Evolutionary conservation across 1,140 invertebrate genomes (phyloP).

Genomic region (Drosophila sechellia): DNA sequence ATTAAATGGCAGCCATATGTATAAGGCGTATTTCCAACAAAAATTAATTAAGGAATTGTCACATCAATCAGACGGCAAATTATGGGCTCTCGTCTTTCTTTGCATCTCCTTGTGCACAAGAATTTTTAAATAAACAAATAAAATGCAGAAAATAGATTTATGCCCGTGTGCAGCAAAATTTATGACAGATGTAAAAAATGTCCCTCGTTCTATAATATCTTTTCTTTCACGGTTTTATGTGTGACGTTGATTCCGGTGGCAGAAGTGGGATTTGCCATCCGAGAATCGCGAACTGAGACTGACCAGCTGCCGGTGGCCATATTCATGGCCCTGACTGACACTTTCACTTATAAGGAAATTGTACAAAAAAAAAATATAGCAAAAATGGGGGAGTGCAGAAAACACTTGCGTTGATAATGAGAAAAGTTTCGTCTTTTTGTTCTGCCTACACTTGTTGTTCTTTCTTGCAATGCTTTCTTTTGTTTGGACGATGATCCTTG

Average conservation of each 20-base stretch:
- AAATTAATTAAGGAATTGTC: slow-evolving; percentile 81
- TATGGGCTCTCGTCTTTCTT: slow-evolving; percentile 42
- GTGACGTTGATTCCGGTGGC: slow-evolving; percentile 33
- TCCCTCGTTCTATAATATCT: slow-evolving; percentile 43
- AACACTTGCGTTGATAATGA: slow-evolving; percentile 75
- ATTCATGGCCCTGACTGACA: slow-evolving; percentile 58
- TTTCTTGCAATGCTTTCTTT: slow-evolving; percentile 53
- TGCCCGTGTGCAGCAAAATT: slow-evolving; percentile 61
- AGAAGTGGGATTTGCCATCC: slow-evolving; percentile 7
- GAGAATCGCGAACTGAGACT: slow-evolving; percentile 15
- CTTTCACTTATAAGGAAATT: slow-evolving; percentile 19
- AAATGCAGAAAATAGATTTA: slow-evolving; percentile 81
- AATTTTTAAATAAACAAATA: slow-evolving; percentile 80
- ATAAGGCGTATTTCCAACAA: slow-evolving; percentile 36
- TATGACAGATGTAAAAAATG: slow-evolving; percentile 79
- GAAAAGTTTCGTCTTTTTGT: slow-evolving; percentile 56
- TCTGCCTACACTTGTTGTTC: slow-evolving; percentile 23
- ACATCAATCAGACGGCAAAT: slow-evolving; percentile 77
- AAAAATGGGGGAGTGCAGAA: slow-evolving; percentile 22
- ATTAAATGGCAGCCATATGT: slow-evolving; percentile 57
- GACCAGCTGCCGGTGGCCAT: slow-evolving; percentile 47
- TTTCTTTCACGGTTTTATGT: slow-evolving; percentile 16
- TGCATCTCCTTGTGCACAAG: slow-evolving; percentile 28
- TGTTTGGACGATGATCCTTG: slow-evolving; percentile 70
- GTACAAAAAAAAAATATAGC: neutral